Conservation (phyloP, 2,888 invertebrate species). For the Lucinisca nassula region DNA sequence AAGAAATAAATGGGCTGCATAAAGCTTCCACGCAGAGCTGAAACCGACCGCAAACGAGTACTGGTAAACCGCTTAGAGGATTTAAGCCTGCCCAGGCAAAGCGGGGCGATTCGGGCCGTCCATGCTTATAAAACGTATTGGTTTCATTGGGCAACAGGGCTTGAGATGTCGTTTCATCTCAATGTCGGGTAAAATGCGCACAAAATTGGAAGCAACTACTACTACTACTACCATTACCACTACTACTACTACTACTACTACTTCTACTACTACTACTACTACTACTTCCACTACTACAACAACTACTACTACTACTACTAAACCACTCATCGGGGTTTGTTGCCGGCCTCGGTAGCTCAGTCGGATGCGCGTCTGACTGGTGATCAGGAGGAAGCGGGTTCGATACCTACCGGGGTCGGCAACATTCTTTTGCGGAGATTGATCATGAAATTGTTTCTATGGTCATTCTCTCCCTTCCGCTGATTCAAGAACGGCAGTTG, state of each 20-base stretch:
- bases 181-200: not conserved
- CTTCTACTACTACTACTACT: conserved; percentile 35
- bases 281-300: conserved; percentile 21
- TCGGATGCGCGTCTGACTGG: too few species aligned
- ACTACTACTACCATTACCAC: conserved; percentile 31
- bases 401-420: too few species aligned
- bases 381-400: too few species aligned
- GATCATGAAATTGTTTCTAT: too few species aligned
- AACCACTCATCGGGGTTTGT: too few species aligned
- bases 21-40: not conserved
- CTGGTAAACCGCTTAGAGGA: too few species aligned
- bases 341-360: too few species aligned
- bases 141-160: not conserved
- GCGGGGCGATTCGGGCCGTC: not conserved
- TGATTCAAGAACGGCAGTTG: too few species aligned
- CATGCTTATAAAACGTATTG: not conserved
- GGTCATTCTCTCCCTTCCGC: too few species aligned
- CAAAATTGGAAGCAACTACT: not conserved
- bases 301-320: conserved; percentile 41
- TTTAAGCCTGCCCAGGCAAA: too few species aligned
- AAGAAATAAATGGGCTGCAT: not conserved
- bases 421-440: too few species aligned
- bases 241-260: conserved; percentile 43
- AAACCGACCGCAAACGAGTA: too few species aligned
- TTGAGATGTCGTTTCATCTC: conserved; percentile 1